Evolutionary conservation across 2,797 vertebrate species (phyloP), one percentile per base, ranked within the genome.

Genomic region (Pangasius mekongensis): DNA sequence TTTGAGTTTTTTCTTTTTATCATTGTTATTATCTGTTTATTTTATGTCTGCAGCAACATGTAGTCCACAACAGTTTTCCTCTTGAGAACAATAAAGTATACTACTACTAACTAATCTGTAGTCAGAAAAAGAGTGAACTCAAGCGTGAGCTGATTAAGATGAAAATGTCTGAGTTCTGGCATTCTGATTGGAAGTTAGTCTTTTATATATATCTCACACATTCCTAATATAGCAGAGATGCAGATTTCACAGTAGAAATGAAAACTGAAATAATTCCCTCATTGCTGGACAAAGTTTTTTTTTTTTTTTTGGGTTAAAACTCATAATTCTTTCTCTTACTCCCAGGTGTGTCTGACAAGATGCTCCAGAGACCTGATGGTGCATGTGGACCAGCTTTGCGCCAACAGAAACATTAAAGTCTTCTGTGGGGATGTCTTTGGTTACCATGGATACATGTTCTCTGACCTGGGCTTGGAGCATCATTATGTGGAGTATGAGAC

Each of bases 381-480:
- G 77, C 96, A 95, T 1, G 92, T 99, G 0, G 95, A 99, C 93
- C 97, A 97, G 85, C 95, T 99, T 87, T 99, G 98, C 87, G 95
- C 96, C 84, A 93, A 96, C 56, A 94, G 92, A 62, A 95, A 94
- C 86, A 90, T 98, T 92, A 98, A 98, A 87, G 97, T 99, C 89
- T 99, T 99, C 91, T 96, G 96, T 0, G 98, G 98, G 0, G 97
- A 98, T 3, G 97, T 99, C 10, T 97, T 97, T 0, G 98, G 98
- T 88, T 99, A 98, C 95, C 97, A 98, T 0, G 98, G 98, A 81
- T 99, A 96, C 94, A 97, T 97, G 95, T 99, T 99, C 91, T 96
- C 97, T 2, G 95, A 99, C 94, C 96, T 99, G 0, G 98, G 98
- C 71, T 84, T 73, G 43, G 96, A 97, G 36, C 97, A 99, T 89